A percentile compares a stretch with the other conserved stretches of the same genome.
These are phyloP conservation scores for Halocynthia aurantium DNA, from an alignment of 23 tunicate genomes.

Conservation along the genomic window DNA sequence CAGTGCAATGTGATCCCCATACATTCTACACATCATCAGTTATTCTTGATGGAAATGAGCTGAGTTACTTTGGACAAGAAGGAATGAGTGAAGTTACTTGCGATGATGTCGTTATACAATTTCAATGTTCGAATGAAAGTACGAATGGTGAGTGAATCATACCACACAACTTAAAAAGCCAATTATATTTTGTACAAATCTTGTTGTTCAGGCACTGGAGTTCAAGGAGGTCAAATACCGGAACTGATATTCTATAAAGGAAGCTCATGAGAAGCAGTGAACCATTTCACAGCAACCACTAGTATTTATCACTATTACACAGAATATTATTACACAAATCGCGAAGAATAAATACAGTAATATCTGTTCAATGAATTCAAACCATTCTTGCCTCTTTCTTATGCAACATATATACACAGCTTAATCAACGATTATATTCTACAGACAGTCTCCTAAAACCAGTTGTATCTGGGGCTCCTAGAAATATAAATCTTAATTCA, in stretches of 20 bases:
- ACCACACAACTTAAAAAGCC: background rate
- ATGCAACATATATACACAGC: too few relatives aligned
- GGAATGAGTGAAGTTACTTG: constrained; percentile 74
- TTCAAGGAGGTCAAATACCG: constrained; percentile 93
- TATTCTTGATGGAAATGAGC: constrained; percentile 77
- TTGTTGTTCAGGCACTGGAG: constrained; percentile 43
- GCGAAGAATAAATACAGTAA: too few relatives aligned
- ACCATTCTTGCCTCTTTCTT: too few relatives aligned
- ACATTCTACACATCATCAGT: constrained; percentile 81
- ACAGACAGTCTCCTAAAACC: too few relatives aligned
- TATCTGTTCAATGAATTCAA: too few relatives aligned
- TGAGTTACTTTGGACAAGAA: constrained; percentile 92
- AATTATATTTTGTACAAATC: background rate
- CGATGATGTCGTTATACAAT: constrained; percentile 67
- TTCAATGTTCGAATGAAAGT: constrained; percentile 86
- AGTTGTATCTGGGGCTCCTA: too few relatives aligned
- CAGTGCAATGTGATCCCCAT: constrained; percentile 81
- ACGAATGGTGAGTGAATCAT: constrained; percentile 42
- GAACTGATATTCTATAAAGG: constrained; percentile 75
- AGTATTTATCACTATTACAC: too few relatives aligned
- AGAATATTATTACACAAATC: too few relatives aligned
- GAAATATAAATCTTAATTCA: too few relatives aligned
- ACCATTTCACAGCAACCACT: too few relatives aligned
- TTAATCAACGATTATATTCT: too few relatives aligned
- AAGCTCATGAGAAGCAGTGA: background rate